phyloP scores from a whole-genome alignment of 2,113 vertebrate genomes.

The Ardeotis arabs region DNA sequence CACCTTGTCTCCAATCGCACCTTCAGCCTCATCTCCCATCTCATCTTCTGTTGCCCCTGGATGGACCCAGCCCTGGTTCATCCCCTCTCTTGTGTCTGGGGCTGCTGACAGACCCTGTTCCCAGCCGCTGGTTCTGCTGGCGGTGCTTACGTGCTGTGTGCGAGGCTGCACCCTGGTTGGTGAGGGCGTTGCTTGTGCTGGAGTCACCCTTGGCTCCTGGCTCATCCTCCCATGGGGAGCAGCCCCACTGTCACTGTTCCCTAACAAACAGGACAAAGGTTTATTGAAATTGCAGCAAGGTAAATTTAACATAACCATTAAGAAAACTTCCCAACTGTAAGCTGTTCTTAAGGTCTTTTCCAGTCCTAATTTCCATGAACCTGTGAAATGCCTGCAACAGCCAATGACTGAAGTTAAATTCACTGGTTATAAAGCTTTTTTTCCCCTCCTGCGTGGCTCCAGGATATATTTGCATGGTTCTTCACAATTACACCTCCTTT shows the following conservation, averaged over 20 bases:
- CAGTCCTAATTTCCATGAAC: background rate
- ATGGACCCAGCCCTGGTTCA: background rate
- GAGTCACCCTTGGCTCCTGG: background rate
- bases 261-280: background rate
- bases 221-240: background rate
- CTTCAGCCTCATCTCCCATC: background rate
- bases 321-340: background rate
- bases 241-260: background rate
- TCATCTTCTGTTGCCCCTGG: background rate
- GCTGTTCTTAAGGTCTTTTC: background rate
- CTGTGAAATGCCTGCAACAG: background rate
- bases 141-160: rapidly evolving
- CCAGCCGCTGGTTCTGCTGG: background rate
- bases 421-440: background rate
- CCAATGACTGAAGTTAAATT: background rate
- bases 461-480: background rate
- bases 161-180: background rate
- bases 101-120: background rate
- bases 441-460: background rate
- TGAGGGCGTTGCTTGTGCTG: background rate
- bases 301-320: background rate
- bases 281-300: background rate
- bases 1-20: rapidly evolving
- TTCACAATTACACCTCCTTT: conserved; percentile 11
- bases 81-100: background rate